Evolutionary conservation across 2,113 vertebrate genomes (phyloP), one percentile per base, ranked within the genome.

Genomic region (Onychorhynchus coronatus): DNA sequence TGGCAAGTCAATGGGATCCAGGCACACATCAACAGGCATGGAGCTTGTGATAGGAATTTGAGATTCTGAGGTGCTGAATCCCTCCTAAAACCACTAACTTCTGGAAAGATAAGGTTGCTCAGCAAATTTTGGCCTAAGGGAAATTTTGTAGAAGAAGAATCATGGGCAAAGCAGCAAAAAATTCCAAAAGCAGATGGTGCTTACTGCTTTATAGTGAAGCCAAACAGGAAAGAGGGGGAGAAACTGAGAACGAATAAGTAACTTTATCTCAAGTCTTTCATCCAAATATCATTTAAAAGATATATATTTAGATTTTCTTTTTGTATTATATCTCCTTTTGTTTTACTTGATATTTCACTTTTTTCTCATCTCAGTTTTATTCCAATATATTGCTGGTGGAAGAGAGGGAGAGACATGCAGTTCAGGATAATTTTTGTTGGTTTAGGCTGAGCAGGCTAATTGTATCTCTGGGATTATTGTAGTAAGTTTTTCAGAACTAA

Each of bases 131-230:
- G 80, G 70, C 93, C 93, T 66, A 91, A 92, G 91, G 89, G 89
- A 89, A 93, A 79, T 85, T 85, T 87, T 13, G 13, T n/a, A 85
- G 77, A 89, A 84, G 88, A 72, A 95, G 20, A 39, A 91, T 33
- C 65, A 86, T 65, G 70, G 88, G 72, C 72, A 88, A 94, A 80
- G 52, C 27, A 90, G 37, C 50, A 88, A 46, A 90, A 94, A 96
- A 80, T 91, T 90, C 63, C 39, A 74, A 85, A 88, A 75, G 63
- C 89, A 84, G 63, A 78, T 87, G 80, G 56, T 90, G 46, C 58
- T 93, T 83, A 80, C 17, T 91, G 55, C 89, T 96, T 94, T 95
- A 74, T 70, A 94, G 58, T 70, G 79, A 85, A 91, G 88, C 94
- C 93, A 96, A 93, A 86, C 33, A 77, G 76, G 72, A 93, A 95